phyloP scores from a whole-genome alignment of 2,888 invertebrate species.

The Pasiphila rectangulata region DNA sequence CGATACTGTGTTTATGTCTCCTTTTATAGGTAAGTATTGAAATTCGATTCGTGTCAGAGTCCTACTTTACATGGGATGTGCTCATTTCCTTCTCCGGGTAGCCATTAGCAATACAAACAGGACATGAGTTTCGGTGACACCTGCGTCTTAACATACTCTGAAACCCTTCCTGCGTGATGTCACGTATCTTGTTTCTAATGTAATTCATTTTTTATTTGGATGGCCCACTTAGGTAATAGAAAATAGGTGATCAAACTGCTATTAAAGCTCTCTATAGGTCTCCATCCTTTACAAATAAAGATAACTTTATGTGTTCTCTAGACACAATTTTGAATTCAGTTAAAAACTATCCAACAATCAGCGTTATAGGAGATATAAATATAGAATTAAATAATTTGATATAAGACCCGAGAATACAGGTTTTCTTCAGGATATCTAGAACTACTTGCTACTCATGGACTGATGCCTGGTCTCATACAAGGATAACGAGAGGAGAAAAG shows the following conservation, averaged over 20 bases:
- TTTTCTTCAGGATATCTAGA: too few relatives aligned
- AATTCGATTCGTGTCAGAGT: not conserved
- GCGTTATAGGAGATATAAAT: too few relatives aligned
- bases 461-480: too few relatives aligned
- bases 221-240: conserved; percentile 9
- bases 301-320: not conserved
- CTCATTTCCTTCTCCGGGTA: conserved; percentile 54
- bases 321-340: too few relatives aligned
- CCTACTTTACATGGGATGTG: conserved; percentile 36
- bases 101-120: conserved; percentile 71
- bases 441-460: too few relatives aligned
- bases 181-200: conserved; percentile 38
- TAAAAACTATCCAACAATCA: too few relatives aligned
- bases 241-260: conserved; percentile 5
- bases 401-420: too few relatives aligned
- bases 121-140: conserved; percentile 61
- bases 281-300: too few relatives aligned
- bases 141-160: conserved; percentile 48
- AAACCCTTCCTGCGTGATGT: conserved; percentile 37
- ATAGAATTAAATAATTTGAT: too few relatives aligned
- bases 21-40: not conserved
- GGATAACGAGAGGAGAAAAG: too few relatives aligned
- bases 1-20: conserved; percentile 1
- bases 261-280: not conserved
- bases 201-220: conserved; percentile 26